Evolutionary conservation across 2,113 vertebrate species (phyloP).

Genomic region (Irena cyanogastra): DNA sequence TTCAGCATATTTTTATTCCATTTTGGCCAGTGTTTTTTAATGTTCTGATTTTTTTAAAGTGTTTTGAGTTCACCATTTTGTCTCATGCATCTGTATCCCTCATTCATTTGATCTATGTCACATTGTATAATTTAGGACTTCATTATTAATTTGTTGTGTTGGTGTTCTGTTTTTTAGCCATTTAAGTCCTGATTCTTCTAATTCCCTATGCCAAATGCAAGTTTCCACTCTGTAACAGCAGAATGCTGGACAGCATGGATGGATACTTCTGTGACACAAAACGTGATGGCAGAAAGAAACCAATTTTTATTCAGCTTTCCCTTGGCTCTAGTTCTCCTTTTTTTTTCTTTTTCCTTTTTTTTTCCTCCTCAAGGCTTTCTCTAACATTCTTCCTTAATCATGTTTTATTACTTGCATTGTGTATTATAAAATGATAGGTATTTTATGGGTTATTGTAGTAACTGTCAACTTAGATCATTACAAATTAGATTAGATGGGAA

Average conservation of each 20-base stretch:
- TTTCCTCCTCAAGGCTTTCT: neutral
- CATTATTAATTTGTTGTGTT: neutral
- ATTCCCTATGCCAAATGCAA: neutral
- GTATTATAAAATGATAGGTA: neutral
- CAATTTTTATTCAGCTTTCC: neutral
- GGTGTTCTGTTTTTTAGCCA: neutral
- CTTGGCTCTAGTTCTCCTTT: no score
- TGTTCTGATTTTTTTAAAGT: neutral
- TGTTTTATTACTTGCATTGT: neutral
- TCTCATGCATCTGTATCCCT: neutral
- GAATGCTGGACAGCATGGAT: neutral
- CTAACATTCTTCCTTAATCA: neutral
- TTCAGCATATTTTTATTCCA: neutral
- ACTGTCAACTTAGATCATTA: neutral
- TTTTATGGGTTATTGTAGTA: neutral
- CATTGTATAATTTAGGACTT: neutral
- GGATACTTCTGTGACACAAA: neutral
- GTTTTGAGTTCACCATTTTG: neutral
- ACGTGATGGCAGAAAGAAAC: fast-evolving
- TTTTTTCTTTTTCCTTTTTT: no score
- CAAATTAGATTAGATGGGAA: neutral
- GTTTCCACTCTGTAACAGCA: neutral
- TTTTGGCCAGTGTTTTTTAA: neutral
- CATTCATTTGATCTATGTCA: neutral
- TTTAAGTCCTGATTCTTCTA: neutral